Evolutionary conservation across 1,140 invertebrate genomes (phyloP).

Genomic region (Scaptomyza montana): DNA sequence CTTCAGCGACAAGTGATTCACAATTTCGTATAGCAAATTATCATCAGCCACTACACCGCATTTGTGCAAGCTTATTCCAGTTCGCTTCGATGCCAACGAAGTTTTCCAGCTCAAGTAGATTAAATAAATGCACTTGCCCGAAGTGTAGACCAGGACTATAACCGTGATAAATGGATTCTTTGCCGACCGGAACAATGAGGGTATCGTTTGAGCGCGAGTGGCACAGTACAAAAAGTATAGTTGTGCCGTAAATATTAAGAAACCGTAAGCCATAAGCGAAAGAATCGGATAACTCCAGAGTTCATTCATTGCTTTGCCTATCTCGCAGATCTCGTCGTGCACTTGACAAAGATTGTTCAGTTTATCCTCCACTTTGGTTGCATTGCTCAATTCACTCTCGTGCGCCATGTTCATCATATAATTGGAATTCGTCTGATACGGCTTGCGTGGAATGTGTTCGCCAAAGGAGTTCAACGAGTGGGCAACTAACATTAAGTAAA

Average conservation of each 20-base stretch:
- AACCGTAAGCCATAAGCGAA: conserved; percentile 81
- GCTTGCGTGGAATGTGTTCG: conserved; percentile 47
- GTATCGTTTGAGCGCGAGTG: conserved; percentile 70
- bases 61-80: conserved; percentile 81
- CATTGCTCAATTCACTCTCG: conserved; percentile 72
- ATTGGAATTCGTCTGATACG: conserved; percentile 23
- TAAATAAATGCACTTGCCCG: conserved; percentile 80
- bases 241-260: conserved; percentile 82
- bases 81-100: conserved; percentile 77
- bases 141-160: conserved; percentile 72
- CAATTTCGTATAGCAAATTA: conserved; percentile 80
- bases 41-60: conserved; percentile 79
- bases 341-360: conserved; percentile 81
- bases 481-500: conserved; percentile 35
- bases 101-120: conserved; percentile 83
- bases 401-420: conserved; percentile 61
- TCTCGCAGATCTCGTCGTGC: conserved; percentile 83
- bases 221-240: conserved; percentile 82
- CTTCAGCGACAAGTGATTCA: conserved; percentile 82
- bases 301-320: conserved; percentile 78
- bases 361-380: conserved; percentile 77
- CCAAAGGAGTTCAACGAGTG: conserved; percentile 72
- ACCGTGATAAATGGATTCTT: conserved; percentile 76
- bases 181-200: conserved; percentile 76
- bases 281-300: conserved; percentile 83